These are phyloP conservation scores for Bembecia ichneumoniformis DNA, from an alignment of 2,888 invertebrate genomes.

Conservation along the genomic window DNA sequence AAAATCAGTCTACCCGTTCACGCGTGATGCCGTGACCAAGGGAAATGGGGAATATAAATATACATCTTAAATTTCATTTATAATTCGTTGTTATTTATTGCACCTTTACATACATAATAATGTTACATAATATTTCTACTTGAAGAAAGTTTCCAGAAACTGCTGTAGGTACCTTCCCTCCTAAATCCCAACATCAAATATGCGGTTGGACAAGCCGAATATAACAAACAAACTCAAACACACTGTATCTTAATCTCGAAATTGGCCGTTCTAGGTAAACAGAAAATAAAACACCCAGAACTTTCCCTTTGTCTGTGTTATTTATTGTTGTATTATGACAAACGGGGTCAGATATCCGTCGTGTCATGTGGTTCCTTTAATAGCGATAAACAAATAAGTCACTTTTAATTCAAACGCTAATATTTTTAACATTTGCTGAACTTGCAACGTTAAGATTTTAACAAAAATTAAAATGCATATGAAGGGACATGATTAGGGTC, in stretches of 20 bases:
- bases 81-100: no score
- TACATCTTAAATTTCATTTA: no score
- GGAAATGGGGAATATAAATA: no score
- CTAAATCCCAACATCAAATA: neutral
- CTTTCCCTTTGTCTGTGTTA: conserved; percentile 8
- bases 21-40: no score
- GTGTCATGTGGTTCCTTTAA: neutral
- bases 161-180: neutral
- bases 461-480: no score
- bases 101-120: no score
- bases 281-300: conserved; percentile 8
- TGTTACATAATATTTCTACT: no score
- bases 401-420: neutral
- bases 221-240: neutral
- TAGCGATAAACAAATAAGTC: neutral
- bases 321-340: conserved; percentile 12
- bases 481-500: no score
- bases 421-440: neutral
- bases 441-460: no score
- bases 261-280: conserved; percentile 10
- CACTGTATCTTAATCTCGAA: conserved; percentile 8
- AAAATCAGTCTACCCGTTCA: no score
- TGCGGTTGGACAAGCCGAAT: neutral
- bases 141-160: no score
- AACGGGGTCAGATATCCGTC: conserved; percentile 5